Base-by-base conservation (phyloP, 2,888 invertebrate genomes). In the Drosophila tanythrix region DNA sequence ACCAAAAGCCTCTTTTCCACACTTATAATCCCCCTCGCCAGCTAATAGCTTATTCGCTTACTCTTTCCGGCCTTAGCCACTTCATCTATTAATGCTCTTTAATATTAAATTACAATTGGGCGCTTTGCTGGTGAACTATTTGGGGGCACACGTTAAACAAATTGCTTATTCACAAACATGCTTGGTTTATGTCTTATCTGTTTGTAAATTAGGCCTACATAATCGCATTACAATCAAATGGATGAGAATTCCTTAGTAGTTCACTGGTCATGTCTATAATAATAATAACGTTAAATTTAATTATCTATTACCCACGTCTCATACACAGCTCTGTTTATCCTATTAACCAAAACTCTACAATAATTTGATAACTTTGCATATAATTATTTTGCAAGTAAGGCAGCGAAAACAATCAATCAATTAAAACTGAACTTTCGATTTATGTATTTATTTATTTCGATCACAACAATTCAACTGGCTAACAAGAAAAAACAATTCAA, bases 11-110 rank as follows among this genome's bases (percentile, higher is more conserved):
- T 21, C 52, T 38, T 29, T 50, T 36, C 25, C 6, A 11, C 40
- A 27, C 38, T 50, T 31, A 8, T 21, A 33, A 0, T 21, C 48
- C 7, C 7, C 13, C 13, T 7, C 40, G 25, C 21, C 7, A 35
- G 21, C 15, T 7, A 33, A 18, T 8, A 36, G 59, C 55, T 36
- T 55, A 48, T 59, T 46, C 59, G 21, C 35, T n/a, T 33, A 58
- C 58, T 15, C 40, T 25, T 29, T 36, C 10, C 31, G 46, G 38
- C 48, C 25, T 46, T 35, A 33, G 46, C 18, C 62, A 59, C 62
- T 61, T 64, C 53, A 68, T 76, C 53, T 27, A 64, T 68, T 70
- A 69, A 78, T 75, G 55, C 52, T 40, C 46, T n/a, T 10, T 27
- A 10, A 40, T 51, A 31, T 52, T 27, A 35, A 50, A 53, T 31